Percentiles rank a stretch among this genome's conserved stretches.
These are phyloP conservation scores for Gyps fulvus DNA, from an alignment of 2,113 vertebrate species.

Conservation along the genomic window DNA sequence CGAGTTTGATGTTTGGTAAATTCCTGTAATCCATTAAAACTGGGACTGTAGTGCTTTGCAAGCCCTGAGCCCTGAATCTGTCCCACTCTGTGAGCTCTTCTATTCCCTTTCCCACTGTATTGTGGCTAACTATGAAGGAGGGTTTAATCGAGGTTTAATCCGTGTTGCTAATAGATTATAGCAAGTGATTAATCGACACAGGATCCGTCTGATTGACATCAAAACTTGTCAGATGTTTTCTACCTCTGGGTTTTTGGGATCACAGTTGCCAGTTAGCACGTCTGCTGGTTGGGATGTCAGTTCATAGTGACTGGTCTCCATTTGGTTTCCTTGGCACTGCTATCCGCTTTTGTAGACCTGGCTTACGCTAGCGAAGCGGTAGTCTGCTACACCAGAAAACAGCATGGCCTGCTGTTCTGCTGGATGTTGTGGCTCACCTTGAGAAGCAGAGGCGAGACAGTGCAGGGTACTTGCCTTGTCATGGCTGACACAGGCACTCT, in stretches of 20 bases:
- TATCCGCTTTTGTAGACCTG: neutral
- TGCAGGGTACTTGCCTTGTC: neutral
- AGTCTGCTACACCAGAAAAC: neutral
- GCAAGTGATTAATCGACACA: neutral
- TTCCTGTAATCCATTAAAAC: neutral
- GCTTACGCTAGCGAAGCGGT: neutral
- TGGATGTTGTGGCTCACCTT: neutral
- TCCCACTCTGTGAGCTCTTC: neutral
- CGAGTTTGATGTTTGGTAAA: neutral
- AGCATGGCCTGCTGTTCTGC: neutral
- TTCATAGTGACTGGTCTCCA: neutral
- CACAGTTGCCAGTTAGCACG: neutral
- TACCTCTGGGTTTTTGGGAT: neutral
- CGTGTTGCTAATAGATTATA: neutral
- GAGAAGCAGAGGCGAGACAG: neutral
- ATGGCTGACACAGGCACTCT: neutral
- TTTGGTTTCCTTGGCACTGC: neutral
- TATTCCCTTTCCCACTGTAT: neutral
- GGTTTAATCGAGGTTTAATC: neutral
- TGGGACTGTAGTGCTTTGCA: neutral
- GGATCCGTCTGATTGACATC: neutral
- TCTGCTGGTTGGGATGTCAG: neutral
- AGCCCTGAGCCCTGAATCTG: neutral
- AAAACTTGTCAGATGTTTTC: neutral
- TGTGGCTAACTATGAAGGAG: neutral